phyloP scores from a whole-genome alignment of 2,888 invertebrate genomes.

The Dioctria linearis region DNA sequence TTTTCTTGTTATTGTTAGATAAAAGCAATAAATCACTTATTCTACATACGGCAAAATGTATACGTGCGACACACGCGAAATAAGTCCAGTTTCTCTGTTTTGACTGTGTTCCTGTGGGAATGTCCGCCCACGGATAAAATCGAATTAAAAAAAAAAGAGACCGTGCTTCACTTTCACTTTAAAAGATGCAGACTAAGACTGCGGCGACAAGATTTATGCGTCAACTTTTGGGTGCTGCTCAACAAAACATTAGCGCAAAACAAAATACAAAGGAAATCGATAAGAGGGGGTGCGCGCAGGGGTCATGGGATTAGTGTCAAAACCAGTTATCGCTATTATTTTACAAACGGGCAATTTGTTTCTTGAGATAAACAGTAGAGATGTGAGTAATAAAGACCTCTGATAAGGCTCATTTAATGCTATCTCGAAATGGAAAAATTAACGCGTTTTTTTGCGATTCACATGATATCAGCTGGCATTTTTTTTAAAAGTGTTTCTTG shows the following conservation, averaged over 20 bases:
- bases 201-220: not conserved
- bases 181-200: conserved; percentile 21
- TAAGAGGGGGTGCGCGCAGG: conserved; percentile 23
- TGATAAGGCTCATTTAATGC: conserved; percentile 4
- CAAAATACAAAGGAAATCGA: not conserved
- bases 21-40: not conserved
- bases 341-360: conserved; percentile 39
- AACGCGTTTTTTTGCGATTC: conserved; percentile 22
- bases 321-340: conserved; percentile 42
- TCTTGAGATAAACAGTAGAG: not conserved
- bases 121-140: conserved; percentile 17
- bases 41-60: conserved; percentile 18
- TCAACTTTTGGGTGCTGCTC: conserved; percentile 13
- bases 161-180: conserved; percentile 31
- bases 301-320: conserved; percentile 35
- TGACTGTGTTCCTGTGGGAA: conserved; percentile 16
- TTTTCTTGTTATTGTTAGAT: not conserved
- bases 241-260: conserved; percentile 18
- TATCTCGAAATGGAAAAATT: not conserved
- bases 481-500: no score
- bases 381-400: not conserved
- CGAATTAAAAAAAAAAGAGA: not conserved
- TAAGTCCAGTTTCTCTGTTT: not conserved
- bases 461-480: not conserved
- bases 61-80: conserved; percentile 8